phyloP scores from a whole-genome alignment of 2,888 invertebrate species.

The Drosophila melanosoma region DNA sequence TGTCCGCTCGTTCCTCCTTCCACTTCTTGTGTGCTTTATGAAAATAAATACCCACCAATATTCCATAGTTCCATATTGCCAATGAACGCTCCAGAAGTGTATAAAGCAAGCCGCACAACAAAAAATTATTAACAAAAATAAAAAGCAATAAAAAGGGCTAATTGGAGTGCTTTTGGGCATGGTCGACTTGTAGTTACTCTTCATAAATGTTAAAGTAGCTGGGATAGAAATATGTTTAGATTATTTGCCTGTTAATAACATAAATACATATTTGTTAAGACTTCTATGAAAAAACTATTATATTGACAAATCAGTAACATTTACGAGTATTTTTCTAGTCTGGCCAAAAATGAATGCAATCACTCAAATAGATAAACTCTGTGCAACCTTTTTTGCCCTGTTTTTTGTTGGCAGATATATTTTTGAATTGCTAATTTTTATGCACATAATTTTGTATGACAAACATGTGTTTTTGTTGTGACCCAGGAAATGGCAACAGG shows the following conservation, averaged over 20 bases:
- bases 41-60: slow-evolving; percentile 54
- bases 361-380: not conserved
- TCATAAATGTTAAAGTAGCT: not conserved
- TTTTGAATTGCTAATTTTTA: slow-evolving; percentile 73
- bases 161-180: not conserved
- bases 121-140: slow-evolving; percentile 8
- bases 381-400: not conserved
- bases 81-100: slow-evolving; percentile 38
- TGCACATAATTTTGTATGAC: slow-evolving; percentile 67
- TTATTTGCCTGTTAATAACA: not conserved
- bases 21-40: slow-evolving; percentile 40
- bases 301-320: not conserved
- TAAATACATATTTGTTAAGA: not conserved
- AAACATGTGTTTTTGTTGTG: slow-evolving; percentile 20
- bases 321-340: not conserved
- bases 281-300: not conserved
- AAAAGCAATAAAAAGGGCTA: slow-evolving; percentile 14
- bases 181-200: slow-evolving; percentile 5
- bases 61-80: slow-evolving; percentile 39
- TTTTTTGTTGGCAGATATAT: slow-evolving; percentile 5
- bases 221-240: not conserved
- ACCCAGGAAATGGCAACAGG: not conserved
- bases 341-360: not conserved
- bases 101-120: slow-evolving; percentile 23
- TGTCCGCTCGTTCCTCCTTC: not conserved